Evolutionary conservation across 2,113 vertebrate genomes (phyloP).

Genomic region (Cranoglanis bouderius): DNA sequence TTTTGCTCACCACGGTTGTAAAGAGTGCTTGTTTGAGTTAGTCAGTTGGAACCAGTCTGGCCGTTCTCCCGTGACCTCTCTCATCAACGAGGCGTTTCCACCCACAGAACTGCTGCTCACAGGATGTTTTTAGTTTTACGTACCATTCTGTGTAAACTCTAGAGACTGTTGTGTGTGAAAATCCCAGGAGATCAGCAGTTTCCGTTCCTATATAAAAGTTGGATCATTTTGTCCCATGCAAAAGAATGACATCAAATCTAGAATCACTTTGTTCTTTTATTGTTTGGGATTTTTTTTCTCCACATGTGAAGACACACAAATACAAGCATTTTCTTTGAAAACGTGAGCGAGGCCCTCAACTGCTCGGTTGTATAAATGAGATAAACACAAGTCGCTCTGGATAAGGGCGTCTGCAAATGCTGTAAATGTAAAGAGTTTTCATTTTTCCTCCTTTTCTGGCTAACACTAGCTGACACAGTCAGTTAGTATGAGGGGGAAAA

Average conservation of each 20-base stretch:
- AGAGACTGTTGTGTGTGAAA: background rate
- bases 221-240: background rate
- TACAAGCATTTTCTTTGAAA: background rate
- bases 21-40: too few species aligned
- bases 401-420: too few species aligned
- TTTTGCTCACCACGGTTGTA: background rate
- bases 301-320: background rate
- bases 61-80: too few species aligned
- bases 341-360: background rate
- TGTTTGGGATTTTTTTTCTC: background rate
- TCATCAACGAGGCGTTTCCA: too few species aligned
- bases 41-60: too few species aligned
- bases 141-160: background rate
- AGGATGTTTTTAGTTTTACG: background rate
- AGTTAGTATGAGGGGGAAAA: too few species aligned
- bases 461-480: too few species aligned
- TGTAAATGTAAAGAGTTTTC: too few species aligned
- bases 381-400: too few species aligned
- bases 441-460: too few species aligned
- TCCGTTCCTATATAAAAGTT: background rate
- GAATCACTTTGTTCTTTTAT: background rate
- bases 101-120: background rate
- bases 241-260: background rate
- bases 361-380: too few species aligned
- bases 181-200: background rate